Evolutionary conservation across 2,113 vertebrate species (phyloP), one percentile per base, ranked within the genome.

Genomic region (Pangasianodon gigas): DNA sequence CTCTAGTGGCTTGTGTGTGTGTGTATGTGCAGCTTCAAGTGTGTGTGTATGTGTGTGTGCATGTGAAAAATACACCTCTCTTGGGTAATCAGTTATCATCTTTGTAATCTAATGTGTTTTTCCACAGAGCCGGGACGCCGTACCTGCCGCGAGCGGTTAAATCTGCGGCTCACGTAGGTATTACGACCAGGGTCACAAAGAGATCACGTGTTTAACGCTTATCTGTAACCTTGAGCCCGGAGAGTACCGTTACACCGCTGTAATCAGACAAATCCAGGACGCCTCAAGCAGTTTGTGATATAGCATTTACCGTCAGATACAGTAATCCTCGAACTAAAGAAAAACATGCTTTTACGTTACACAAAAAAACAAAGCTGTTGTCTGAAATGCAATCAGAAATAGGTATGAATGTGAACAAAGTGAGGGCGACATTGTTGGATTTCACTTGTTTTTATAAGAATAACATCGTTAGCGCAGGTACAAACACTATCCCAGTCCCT

Each of bases 201-300:
- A 56, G 74, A 67, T 89, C 71, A 88, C 48, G 26, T 71, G 71
- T 89, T 77, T 84, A 92, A 92, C 77, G 83, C 85, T 92, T 90
- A 91, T 92, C 89, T 86, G 86, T 87, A 87, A 92, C 89, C 89
- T 89, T 89, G 91, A 89, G 89, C 82, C 51, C 88, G 52, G 87
- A 79, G 88, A 87, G 62, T 71, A 85, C 32, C 58, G 44, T 74
- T 51, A 37, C 9, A 58, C 46, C 54, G 82, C 19, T 91, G 89
- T 89, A 92, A 91, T 90, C 87, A 21, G 32, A 71, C 75, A 83
- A 89, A 93, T 89, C 62, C 85, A 74, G 89, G 29, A 85, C 58
- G 58, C 87, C 67, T 26, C 60, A 18, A 67, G 21, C 77, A 13
- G 71, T 67, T 65, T 79, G 88, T 65, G 52, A 85, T 58, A 58